These are phyloP conservation scores for Ctenomys sociabilis DNA, from an alignment of 2,113 vertebrate species.

Conservation along the genomic window DNA sequence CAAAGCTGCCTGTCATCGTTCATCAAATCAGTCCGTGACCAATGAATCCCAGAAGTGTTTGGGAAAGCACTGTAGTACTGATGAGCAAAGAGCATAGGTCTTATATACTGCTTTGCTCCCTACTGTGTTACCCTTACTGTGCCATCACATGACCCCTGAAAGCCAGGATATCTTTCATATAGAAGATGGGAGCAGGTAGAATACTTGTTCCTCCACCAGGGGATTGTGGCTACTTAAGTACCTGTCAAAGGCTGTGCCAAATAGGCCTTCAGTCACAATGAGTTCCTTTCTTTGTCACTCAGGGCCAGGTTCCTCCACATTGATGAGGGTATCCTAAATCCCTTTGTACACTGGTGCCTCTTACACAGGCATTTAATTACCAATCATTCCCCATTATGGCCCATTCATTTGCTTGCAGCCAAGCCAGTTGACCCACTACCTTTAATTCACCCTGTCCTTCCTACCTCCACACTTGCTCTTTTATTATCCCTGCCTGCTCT, in stretches of 20 bases:
- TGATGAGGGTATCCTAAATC: not conserved
- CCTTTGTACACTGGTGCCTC: not conserved
- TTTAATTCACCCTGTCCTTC: not conserved
- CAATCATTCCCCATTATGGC: not conserved
- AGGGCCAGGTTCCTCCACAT: not conserved
- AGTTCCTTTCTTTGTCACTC: not conserved
- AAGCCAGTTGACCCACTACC: not conserved
- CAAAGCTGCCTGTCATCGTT: not conserved
- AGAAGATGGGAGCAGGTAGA: not conserved
- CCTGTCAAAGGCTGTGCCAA: not conserved
- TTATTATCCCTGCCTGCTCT: not conserved
- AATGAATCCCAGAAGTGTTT: not conserved
- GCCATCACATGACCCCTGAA: not conserved
- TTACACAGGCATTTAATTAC: not conserved
- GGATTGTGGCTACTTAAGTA: not conserved
- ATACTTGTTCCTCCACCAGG: not conserved
- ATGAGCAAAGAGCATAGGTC: conserved; percentile 29
- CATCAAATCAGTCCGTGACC: not conserved
- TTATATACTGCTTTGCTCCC: not conserved
- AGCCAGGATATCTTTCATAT: not conserved
- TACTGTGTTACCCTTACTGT: not conserved
- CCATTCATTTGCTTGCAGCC: not conserved
- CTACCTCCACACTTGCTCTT: not conserved
- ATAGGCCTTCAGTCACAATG: not conserved
- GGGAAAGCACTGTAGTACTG: not conserved